These are phyloP conservation scores for Agrotis segetum DNA, from an alignment of 2,888 invertebrate genomes.

Conservation along the genomic window DNA sequence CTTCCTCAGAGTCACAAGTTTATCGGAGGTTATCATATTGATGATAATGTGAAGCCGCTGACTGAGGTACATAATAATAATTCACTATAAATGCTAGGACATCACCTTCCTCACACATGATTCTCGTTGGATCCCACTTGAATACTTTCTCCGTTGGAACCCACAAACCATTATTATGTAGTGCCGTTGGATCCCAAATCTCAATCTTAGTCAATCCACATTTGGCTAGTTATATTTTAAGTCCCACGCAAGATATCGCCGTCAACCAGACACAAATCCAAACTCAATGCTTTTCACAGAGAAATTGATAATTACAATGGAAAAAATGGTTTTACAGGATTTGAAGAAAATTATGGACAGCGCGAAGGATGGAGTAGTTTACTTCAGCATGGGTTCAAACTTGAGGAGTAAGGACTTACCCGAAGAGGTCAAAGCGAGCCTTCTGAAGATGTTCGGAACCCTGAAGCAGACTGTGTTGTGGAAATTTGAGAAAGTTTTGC, in stretches of 20 bases:
- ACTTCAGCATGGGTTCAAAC: slow-evolving; percentile 88
- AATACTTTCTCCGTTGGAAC: too few species aligned
- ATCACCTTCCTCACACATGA: too few species aligned
- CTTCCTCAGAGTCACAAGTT: slow-evolving; percentile 77
- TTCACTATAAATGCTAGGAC: too few species aligned
- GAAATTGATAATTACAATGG: not conserved
- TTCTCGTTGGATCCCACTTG: too few species aligned
- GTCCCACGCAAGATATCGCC: too few species aligned
- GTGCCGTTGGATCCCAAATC: too few species aligned
- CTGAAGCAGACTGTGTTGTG: slow-evolving; percentile 87
- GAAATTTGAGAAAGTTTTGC: slow-evolving; percentile 82
- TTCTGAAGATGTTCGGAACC: slow-evolving; percentile 80
- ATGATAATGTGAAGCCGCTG: slow-evolving; percentile 72
- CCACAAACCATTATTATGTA: too few species aligned
- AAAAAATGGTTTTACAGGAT: slow-evolving; percentile 68
- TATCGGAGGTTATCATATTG: slow-evolving; percentile 80
- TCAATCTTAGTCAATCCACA: too few species aligned
- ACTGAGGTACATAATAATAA: slow-evolving; percentile 70
- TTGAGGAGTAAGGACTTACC: slow-evolving; percentile 80
- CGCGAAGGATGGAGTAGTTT: slow-evolving; percentile 84
- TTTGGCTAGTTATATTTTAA: too few species aligned
- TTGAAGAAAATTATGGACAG: slow-evolving; percentile 82
- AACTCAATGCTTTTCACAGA: too few species aligned
- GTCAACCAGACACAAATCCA: too few species aligned
- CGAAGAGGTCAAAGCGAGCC: slow-evolving; percentile 68